These are phyloP conservation scores for Eumacrocentrus americanus DNA, from an alignment of 2,888 invertebrate genomes.

Conservation along the genomic window DNA sequence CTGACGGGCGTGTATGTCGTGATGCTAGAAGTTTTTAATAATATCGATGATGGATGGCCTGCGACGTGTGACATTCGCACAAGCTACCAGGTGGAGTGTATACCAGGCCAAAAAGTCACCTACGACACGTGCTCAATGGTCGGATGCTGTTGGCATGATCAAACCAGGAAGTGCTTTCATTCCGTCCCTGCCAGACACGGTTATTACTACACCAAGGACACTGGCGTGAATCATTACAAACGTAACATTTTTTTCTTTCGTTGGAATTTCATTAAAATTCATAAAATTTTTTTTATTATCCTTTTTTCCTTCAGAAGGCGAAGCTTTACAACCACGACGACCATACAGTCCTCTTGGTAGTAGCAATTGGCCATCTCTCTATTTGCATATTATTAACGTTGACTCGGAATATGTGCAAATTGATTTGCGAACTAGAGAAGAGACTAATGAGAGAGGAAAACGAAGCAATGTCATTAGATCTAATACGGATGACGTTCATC, in stretches of 20 bases:
- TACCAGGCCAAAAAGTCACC: conserved; percentile 48
- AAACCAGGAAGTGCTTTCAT: conserved; percentile 63
- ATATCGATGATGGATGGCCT: conserved; percentile 22
- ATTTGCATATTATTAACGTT: conserved; percentile 20
- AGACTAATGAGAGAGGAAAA: too few relatives aligned
- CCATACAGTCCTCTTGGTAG: conserved; percentile 50
- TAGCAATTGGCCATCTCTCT: conserved; percentile 38
- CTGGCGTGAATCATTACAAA: conserved; percentile 25
- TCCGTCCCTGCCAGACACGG: conserved; percentile 65
- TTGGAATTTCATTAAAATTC: conserved; percentile 9
- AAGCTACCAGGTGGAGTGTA: conserved; percentile 41
- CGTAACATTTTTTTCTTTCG: conserved; percentile 16
- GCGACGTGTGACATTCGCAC: conserved; percentile 39
- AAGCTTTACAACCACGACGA: conserved; percentile 33
- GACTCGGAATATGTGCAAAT: conserved; percentile 14
- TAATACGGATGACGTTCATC: too few relatives aligned
- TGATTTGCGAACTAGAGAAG: background rate
- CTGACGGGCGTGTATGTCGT: conserved; percentile 33
- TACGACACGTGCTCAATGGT: conserved; percentile 58
- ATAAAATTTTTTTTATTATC: background rate
- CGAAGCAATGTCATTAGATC: too few relatives aligned
- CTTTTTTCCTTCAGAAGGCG: conserved; percentile 3
- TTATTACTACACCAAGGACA: conserved; percentile 56
- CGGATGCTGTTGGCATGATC: conserved; percentile 65
- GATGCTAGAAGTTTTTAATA: conserved; percentile 27